phyloP scores from a whole-genome alignment of 2,113 vertebrate genomes.

The Orthonyx spaldingii region DNA sequence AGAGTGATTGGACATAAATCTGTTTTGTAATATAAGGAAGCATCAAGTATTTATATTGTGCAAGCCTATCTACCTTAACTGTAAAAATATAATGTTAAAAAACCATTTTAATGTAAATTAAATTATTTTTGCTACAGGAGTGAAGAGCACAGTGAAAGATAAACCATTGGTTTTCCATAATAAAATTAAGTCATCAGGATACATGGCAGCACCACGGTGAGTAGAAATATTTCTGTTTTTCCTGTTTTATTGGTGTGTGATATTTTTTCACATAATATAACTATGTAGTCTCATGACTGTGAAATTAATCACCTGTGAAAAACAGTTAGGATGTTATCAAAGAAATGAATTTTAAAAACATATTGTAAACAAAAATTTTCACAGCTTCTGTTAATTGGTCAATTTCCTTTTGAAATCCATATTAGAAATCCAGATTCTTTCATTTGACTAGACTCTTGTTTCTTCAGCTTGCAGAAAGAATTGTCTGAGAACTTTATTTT shows the following conservation, averaged over 20 bases:
- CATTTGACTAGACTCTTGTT: neutral
- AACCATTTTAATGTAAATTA: neutral
- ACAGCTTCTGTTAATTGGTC: neutral
- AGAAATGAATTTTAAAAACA: neutral
- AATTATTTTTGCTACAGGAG: constrained; percentile 28
- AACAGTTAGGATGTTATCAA: neutral
- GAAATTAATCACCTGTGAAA: neutral
- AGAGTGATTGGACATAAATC: neutral
- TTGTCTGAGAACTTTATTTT: neutral
- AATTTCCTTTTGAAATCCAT: neutral
- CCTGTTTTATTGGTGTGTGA: neutral
- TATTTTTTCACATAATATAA: neutral
- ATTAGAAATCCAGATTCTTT: neutral
- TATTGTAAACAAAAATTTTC: neutral
- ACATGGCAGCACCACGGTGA: constrained; percentile 74
- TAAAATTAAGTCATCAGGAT: constrained; percentile 87
- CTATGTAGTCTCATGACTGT: neutral
- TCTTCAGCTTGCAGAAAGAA: neutral
- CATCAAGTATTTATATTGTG: neutral
- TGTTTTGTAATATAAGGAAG: neutral
- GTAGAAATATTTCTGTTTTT: neutral
- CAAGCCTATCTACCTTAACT: neutral
- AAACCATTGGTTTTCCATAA: constrained; percentile 82
- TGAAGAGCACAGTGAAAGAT: constrained; percentile 64
- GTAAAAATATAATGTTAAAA: neutral